phyloP scores from a whole-genome alignment of 1,140 invertebrate species.

The Oreohelix idahoensis region DNA sequence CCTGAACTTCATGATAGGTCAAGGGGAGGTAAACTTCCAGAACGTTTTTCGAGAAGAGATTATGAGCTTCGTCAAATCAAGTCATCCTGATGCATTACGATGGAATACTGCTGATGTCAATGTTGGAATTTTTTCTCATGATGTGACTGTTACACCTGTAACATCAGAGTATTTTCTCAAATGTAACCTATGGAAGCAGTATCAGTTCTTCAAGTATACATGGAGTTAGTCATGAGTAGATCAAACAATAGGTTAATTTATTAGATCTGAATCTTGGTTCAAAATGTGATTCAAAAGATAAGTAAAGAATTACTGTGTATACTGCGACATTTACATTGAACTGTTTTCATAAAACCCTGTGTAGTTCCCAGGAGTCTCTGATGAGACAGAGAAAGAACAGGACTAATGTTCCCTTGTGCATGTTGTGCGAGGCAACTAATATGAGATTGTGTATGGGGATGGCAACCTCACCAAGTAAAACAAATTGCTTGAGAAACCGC shows the following conservation, averaged over 20 bases:
- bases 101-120: conserved; percentile 45
- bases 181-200: conserved; percentile 22
- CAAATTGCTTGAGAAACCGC: no score
- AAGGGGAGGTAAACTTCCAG: conserved; percentile 53
- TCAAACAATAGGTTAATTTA: background rate
- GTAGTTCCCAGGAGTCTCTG: no score
- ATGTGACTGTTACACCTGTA: conserved; percentile 25
- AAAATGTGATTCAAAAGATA: background rate
- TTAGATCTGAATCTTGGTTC: background rate
- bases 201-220: conserved; percentile 24
- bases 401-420: no score
- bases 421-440: no score
- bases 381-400: no score
- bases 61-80: conserved; percentile 51
- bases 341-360: no score
- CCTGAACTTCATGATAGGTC: conserved; percentile 44
- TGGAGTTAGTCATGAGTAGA: conserved; percentile 23
- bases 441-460: no score
- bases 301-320: no score
- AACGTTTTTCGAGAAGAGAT: conserved; percentile 51
- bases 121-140: background rate
- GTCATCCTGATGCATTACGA: conserved; percentile 42
- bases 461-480: no score
- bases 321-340: no score
- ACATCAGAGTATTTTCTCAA: background rate